Conservation (phyloP, 2,888 invertebrate species). For the Andrena haemorrhoa region DNA sequence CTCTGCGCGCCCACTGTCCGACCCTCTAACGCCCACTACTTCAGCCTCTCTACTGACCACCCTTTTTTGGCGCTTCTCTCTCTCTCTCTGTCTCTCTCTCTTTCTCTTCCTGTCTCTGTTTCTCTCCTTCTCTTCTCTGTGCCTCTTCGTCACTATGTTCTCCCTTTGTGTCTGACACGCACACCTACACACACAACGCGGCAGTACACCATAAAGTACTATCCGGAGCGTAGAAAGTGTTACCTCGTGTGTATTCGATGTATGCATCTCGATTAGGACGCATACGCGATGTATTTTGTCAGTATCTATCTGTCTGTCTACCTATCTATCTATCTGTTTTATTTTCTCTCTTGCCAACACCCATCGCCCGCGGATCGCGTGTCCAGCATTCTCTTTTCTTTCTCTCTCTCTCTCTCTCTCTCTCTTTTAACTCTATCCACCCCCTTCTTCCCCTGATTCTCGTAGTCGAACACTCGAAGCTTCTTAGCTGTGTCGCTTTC, state of each 20-base stretch:
- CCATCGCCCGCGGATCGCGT: conserved; percentile 60
- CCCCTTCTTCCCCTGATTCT: conserved; percentile 17
- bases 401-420: conserved; percentile 1
- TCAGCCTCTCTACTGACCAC: neutral
- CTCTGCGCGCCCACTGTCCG: conserved; percentile 25
- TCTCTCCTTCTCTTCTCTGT: conserved; percentile 7
- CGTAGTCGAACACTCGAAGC: conserved; percentile 78
- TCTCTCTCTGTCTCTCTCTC: neutral
- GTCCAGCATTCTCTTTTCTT: conserved; percentile 6
- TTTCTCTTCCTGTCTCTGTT: conserved; percentile 8
- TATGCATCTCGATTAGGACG: conserved; percentile 59
- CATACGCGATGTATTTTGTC: conserved; percentile 53
- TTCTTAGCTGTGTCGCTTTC: conserved; percentile 83
- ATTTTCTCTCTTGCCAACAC: conserved; percentile 35
- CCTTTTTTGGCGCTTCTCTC: conserved; percentile 15
- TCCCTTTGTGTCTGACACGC: neutral
- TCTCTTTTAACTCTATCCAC: conserved; percentile 11
- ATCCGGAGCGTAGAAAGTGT: conserved; percentile 42
- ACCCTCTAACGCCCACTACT: neutral
- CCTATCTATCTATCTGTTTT: conserved; percentile 2
- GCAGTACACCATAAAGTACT: conserved; percentile 37
- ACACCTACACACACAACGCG: conserved; percentile 29
- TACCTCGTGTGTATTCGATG: conserved; percentile 44
- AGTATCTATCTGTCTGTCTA: conserved; percentile 17
- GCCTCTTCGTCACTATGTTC: neutral